A percentile compares a stretch with the other conserved stretches of the same genome.
phyloP scores from a whole-genome alignment of 2,888 invertebrate genomes.

The Drosophila greeni region DNA sequence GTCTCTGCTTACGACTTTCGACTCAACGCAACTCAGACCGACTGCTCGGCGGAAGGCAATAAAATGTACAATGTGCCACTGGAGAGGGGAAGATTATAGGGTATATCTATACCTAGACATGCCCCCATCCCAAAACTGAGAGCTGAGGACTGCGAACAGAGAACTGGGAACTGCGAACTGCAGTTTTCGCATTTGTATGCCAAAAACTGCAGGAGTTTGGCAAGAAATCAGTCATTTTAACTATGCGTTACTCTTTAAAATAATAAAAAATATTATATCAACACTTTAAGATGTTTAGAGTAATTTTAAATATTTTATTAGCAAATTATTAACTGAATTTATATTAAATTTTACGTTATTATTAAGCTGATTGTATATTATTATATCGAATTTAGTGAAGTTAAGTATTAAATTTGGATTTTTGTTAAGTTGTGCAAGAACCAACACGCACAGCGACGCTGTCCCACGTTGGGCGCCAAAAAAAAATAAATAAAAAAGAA shows the following conservation, averaged over 20 bases:
- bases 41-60: conserved; percentile 49
- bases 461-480: no score
- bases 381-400: not conserved
- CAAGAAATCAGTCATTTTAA: not conserved
- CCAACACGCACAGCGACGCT: not conserved
- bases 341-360: not conserved
- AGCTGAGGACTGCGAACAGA: not conserved
- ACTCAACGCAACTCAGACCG: conserved; percentile 14
- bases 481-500: no score
- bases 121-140: conserved; percentile 20
- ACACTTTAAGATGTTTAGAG: not conserved
- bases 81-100: conserved; percentile 2
- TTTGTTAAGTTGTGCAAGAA: not conserved
- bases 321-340: not conserved
- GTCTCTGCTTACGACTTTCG: conserved; percentile 56
- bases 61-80: conserved; percentile 69
- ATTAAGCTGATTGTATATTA: not conserved
- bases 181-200: conserved; percentile 70
- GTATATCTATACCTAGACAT: conserved; percentile 14
- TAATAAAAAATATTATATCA: not conserved
- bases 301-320: not conserved
- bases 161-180: conserved; percentile 22
- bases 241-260: not conserved
- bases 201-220: conserved; percentile 32
- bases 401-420: not conserved